Base-by-base conservation (phyloP, 30 jellyfish, hydroid and myxozoan genomes). In the Pseudorhiza aurosa region DNA sequence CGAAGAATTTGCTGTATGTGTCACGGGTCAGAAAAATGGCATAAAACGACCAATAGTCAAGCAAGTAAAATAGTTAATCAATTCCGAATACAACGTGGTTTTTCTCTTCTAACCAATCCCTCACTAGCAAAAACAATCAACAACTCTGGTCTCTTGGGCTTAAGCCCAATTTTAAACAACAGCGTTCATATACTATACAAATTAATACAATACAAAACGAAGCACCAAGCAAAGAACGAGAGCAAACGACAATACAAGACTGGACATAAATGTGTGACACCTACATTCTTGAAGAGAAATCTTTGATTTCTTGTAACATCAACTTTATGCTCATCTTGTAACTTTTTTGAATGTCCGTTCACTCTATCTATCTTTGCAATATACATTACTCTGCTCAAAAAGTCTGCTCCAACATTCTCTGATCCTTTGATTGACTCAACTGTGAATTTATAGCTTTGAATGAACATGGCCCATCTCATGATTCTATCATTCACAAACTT, bases 261-360 rank as follows among this genome's bases (percentile, higher is more conserved):
- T 53, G 67, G 24, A 53, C 67, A 53, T 53, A 59, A n/a, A 59
- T 59, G 75, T 59, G 75, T 59, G 75, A 65, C 80, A 65, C 77
- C 82, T 68, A 67, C 82, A 67, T 68, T 68, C 68, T 68, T 68
- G 67, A 68, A 68, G 64, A 68, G 82, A 68, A 22, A 68, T 68
- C 82, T 68, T 68, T 33, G 82, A 68, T 68, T 39, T 68, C 82
- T 68, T 68, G 15, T 47, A 68, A 43, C 65, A 36, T 36, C 40
- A 37, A 68, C 64, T 22, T 68, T 68, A 68, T 68, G 82, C 40
- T 68, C 68, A 68, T 4, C 42, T 22, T 68, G 82, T 68, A 22
- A 68, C 42, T 68, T 39, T 43, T 68, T 42, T n/a, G 68, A 68
- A 42, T 68, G 77, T 63, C 40, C 77, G 27, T n/a, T 63, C 77